Percentiles rank a stretch among this genome's conserved stretches.
Evolutionary conservation across 2,888 invertebrate species (phyloP).

Genomic region (Aethes cnicana): DNA sequence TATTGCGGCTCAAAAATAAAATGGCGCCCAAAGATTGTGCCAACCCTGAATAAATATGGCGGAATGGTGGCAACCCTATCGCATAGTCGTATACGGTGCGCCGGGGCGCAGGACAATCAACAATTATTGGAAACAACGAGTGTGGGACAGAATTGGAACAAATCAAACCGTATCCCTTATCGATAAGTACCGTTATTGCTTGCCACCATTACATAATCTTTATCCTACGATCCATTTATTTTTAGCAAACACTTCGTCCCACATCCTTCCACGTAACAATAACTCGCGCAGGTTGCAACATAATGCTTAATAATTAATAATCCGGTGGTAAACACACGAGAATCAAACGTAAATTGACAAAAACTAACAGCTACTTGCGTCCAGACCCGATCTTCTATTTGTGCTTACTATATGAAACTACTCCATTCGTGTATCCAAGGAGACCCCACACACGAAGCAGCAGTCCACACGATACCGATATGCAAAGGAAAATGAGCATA

Average conservation of each 20-base stretch:
- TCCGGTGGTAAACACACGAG: slow-evolving; percentile 41
- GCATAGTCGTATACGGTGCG: slow-evolving; percentile 42
- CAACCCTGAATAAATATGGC: slow-evolving; percentile 24
- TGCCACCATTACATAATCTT: too few species aligned
- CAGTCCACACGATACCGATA: background rate
- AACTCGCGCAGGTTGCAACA: background rate
- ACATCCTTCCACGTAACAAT: slow-evolving; percentile 5
- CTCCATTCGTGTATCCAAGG: slow-evolving; percentile 24
- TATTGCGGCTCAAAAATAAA: slow-evolving; percentile 15
- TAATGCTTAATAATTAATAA: slow-evolving; percentile 33
- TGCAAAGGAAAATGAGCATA: too few species aligned
- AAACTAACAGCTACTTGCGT: slow-evolving; percentile 47
- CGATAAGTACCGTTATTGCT: too few species aligned
- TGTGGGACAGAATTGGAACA: slow-evolving; percentile 17
- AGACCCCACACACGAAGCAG: background rate
- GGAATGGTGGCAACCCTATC: slow-evolving; percentile 38
- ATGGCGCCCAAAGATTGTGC: slow-evolving; percentile 10
- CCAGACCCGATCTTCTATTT: slow-evolving; percentile 43
- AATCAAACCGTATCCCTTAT: too few species aligned
- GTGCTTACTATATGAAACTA: slow-evolving; percentile 44
- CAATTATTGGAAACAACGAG: slow-evolving; percentile 29
- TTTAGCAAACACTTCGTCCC: background rate
- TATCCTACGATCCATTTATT: too few species aligned
- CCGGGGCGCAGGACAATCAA: slow-evolving; percentile 34
- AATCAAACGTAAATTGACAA: slow-evolving; percentile 41